Evolutionary conservation across 2,888 invertebrate genomes (phyloP).

Genomic region (Apocheima hispidaria): DNA sequence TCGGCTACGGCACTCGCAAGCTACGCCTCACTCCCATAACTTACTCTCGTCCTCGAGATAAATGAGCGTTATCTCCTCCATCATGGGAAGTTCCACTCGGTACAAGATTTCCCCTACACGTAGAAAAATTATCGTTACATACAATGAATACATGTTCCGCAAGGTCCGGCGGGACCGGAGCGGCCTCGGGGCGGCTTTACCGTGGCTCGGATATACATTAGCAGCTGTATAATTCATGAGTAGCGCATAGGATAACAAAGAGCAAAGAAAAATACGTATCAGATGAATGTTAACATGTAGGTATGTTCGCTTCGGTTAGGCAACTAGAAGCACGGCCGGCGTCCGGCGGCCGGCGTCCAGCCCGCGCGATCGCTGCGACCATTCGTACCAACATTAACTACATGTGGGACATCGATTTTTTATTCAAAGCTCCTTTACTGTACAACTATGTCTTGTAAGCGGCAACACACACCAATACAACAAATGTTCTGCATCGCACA

Average conservation of each 20-base stretch:
- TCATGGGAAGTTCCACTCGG: slow-evolving; percentile 96
- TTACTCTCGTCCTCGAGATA: slow-evolving; percentile 96
- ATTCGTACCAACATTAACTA: slow-evolving; percentile 65
- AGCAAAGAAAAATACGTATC: slow-evolving; percentile 69
- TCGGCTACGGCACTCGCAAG: slow-evolving; percentile 88
- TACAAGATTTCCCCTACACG: slow-evolving; percentile 94
- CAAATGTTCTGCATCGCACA: neutral
- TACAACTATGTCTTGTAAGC: slow-evolving; percentile 32
- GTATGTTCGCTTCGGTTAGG: slow-evolving; percentile 69
- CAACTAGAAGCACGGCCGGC: slow-evolving; percentile 84
- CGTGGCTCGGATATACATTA: slow-evolving; percentile 52
- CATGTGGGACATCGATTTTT: slow-evolving; percentile 67
- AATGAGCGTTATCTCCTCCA: slow-evolving; percentile 97
- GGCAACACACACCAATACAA: neutral
- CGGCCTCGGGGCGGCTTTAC: slow-evolving; percentile 20
- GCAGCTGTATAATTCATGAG: slow-evolving; percentile 64
- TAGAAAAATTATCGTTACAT: slow-evolving; percentile 86
- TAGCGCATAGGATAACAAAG: slow-evolving; percentile 72
- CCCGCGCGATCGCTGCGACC: slow-evolving; percentile 72
- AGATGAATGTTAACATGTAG: slow-evolving; percentile 62
- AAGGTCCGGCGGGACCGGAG: slow-evolving; percentile 47
- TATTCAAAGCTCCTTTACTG: slow-evolving; percentile 50
- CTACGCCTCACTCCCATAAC: slow-evolving; percentile 88
- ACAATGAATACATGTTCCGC: slow-evolving; percentile 64
- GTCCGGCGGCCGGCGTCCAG: slow-evolving; percentile 57